phyloP scores from a whole-genome alignment of 2,888 invertebrate genomes.

The Acleris sparsana region DNA sequence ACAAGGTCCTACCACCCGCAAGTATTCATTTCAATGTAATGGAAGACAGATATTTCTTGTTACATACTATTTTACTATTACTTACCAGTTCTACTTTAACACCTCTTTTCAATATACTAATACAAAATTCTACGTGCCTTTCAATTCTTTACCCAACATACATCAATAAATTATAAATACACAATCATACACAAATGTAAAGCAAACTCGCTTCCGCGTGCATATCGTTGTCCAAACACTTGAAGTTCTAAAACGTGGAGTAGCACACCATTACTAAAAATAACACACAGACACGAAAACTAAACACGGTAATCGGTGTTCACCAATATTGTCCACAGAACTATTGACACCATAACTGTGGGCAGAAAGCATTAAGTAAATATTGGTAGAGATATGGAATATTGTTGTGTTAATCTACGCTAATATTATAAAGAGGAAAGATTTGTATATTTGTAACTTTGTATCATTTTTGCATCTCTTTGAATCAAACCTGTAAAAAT shows the following conservation, averaged over 20 bases:
- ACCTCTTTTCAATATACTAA: no score
- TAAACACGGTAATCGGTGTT: conserved; percentile 46
- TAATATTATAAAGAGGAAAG: no score
- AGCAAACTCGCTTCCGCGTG: conserved; percentile 28
- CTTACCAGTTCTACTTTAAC: no score
- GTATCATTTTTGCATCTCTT: no score
- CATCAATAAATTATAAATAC: conserved; percentile 8
- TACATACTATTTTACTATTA: no score
- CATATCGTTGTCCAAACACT: conserved; percentile 38
- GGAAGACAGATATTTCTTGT: no score
- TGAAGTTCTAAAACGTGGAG: conserved; percentile 36
- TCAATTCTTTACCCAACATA: conserved; percentile 7
- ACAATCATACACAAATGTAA: conserved; percentile 16
- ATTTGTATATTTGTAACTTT: no score
- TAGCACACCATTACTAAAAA: conserved; percentile 45
- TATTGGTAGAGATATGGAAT: conserved; percentile 19
- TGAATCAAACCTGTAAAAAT: no score
- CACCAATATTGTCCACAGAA: conserved; percentile 39
- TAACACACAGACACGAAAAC: conserved; percentile 44
- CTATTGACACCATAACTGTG: conserved; percentile 36
- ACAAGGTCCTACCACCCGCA: no score
- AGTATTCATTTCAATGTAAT: no score
- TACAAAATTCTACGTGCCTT: neutral
- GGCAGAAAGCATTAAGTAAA: conserved; percentile 15
- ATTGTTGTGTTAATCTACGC: no score